Conservation (phyloP, 2,113 vertebrate genomes). For the Cepphus grylle region DNA sequence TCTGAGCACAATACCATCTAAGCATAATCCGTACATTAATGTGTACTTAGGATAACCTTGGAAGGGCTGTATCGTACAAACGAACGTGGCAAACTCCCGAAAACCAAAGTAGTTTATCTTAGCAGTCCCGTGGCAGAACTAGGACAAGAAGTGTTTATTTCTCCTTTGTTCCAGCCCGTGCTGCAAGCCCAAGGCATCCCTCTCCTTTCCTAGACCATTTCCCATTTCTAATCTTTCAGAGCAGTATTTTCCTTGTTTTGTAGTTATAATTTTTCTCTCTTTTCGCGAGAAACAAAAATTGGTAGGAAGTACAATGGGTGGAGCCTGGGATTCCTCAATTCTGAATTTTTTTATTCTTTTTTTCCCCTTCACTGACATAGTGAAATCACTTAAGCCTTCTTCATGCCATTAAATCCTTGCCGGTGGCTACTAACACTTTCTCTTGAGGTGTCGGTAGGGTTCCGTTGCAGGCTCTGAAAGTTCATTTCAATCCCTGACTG, state of each 20-base stretch:
- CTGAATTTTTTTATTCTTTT: background rate
- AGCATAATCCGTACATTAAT: background rate
- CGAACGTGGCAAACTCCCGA: background rate
- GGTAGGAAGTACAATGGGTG: background rate
- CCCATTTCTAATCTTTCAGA: background rate
- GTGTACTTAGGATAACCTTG: background rate
- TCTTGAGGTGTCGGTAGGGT: background rate
- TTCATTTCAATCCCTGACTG: background rate
- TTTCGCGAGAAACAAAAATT: background rate
- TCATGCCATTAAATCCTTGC: accelerated
- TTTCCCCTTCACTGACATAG: background rate
- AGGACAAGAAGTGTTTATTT: background rate
- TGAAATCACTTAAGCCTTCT: background rate
- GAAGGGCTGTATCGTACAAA: background rate
- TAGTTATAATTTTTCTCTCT: background rate
- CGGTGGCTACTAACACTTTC: background rate
- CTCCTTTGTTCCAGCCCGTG: background rate
- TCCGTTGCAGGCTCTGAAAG: background rate
- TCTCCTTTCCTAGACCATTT: background rate
- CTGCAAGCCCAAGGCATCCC: background rate
- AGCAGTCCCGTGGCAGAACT: background rate
- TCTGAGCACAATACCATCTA: background rate
- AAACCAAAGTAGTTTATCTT: background rate
- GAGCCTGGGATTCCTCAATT: background rate
- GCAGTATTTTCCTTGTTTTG: background rate